Conservation (phyloP, 2,113 vertebrate species). For the Rhinoderma darwinii region DNA sequence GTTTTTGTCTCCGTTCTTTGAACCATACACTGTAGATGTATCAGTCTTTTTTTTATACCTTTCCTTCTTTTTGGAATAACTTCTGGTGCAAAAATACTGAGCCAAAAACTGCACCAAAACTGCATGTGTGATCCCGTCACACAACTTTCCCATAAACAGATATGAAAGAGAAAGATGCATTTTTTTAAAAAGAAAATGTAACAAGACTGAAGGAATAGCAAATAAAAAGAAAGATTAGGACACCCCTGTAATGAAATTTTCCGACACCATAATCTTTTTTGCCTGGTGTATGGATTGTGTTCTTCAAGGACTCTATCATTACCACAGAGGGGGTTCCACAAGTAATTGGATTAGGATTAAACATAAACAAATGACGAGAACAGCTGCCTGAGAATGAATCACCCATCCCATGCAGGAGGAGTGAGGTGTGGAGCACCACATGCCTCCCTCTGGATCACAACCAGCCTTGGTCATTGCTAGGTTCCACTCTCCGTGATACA, state of each 20-base stretch:
- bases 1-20: too few relatives aligned
- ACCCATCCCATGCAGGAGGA: not conserved
- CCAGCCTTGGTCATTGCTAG: not conserved
- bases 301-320: conserved; percentile 10
- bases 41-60: too few relatives aligned
- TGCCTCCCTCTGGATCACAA: not conserved
- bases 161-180: not conserved
- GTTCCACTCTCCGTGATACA: not conserved
- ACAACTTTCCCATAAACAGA: not conserved
- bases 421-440: not conserved
- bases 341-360: conserved; percentile 31
- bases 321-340: conserved; percentile 34
- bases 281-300: not conserved
- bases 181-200: not conserved
- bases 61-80: too few relatives aligned
- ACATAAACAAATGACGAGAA: conserved; percentile 15
- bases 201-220: not conserved
- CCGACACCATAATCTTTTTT: not conserved
- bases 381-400: not conserved
- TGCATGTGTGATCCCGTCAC: too few relatives aligned
- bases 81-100: too few relatives aligned
- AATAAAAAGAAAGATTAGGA: not conserved
- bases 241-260: not conserved
- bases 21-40: too few relatives aligned
- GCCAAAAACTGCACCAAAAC: too few relatives aligned